These are phyloP conservation scores for Pentalonia nigronervosa DNA, from an alignment of 1,140 invertebrate genomes.

Conservation along the genomic window DNA sequence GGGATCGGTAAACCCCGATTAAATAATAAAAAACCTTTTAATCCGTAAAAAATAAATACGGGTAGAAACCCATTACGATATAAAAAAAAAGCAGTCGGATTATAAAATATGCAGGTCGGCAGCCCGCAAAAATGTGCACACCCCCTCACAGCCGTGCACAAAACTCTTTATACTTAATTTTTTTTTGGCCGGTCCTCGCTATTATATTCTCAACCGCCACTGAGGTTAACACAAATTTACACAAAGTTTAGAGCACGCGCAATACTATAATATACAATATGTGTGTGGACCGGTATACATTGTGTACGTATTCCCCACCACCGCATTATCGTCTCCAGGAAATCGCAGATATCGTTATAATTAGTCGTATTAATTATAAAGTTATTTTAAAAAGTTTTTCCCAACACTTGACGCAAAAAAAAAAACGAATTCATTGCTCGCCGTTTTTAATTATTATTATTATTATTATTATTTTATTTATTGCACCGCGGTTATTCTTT, in stretches of 20 bases:
- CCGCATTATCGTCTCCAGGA: background rate
- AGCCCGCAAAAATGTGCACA: constrained; percentile 41
- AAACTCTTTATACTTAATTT: background rate
- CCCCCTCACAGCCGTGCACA: background rate
- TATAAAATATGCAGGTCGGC: constrained; percentile 55
- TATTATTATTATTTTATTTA: background rate
- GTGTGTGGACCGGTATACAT: background rate
- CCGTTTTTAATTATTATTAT: background rate
- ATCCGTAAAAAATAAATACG: constrained; percentile 57
- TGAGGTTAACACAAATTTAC: background rate
- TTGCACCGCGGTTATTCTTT: background rate
- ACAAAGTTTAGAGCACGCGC: background rate
- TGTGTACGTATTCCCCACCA: background rate
- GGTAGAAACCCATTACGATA: constrained; percentile 37
- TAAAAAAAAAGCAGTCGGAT: constrained; percentile 18
- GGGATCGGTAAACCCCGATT: constrained; percentile 55
- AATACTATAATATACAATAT: background rate
- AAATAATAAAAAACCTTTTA: constrained; percentile 57
- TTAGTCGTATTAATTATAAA: constrained; percentile 2
- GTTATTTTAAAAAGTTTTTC: constrained; percentile 11
- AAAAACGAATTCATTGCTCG: background rate
- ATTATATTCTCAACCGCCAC: background rate
- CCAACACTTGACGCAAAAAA: background rate
- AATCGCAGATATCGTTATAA: background rate
- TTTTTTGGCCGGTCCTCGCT: background rate